These are phyloP conservation scores for Phaedon cochleariae DNA, from an alignment of 2,888 invertebrate species.

Conservation along the genomic window DNA sequence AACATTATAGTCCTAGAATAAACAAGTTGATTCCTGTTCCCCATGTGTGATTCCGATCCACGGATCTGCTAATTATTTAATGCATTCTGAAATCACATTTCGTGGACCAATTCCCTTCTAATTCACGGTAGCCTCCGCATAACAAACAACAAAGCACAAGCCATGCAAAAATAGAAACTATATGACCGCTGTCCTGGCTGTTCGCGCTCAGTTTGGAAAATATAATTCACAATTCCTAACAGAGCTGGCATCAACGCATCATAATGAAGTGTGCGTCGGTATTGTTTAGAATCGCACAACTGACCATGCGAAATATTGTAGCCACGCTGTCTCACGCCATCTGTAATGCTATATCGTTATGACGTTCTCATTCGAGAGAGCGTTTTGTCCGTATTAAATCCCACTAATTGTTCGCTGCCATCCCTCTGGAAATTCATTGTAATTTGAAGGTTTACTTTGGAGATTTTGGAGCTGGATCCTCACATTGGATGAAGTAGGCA, in stretches of 20 bases:
- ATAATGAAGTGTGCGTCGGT: constrained; percentile 27
- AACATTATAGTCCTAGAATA: too few relatives aligned
- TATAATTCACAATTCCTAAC: neutral
- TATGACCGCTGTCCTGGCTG: constrained; percentile 16
- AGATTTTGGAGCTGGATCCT: constrained; percentile 34
- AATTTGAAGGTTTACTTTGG: constrained; percentile 45
- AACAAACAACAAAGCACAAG: too few relatives aligned
- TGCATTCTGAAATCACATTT: too few relatives aligned
- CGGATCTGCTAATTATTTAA: too few relatives aligned
- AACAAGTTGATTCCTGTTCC: too few relatives aligned
- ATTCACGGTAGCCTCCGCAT: too few relatives aligned
- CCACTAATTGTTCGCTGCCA: constrained; percentile 44
- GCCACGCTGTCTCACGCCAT: constrained; percentile 25
- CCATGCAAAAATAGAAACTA: neutral
- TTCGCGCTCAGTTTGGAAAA: neutral
- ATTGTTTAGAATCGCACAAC: constrained; percentile 17
- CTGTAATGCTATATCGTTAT: constrained; percentile 40
- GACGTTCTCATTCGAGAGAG: constrained; percentile 31
- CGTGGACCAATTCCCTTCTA: too few relatives aligned
- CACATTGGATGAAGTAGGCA: neutral
- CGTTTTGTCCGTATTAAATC: constrained; percentile 38
- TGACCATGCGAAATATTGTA: constrained; percentile 19
- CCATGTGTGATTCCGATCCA: too few relatives aligned
- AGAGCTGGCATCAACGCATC: neutral
- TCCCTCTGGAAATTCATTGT: constrained; percentile 44